These are phyloP conservation scores for Asarcornis scutulata DNA, from an alignment of 2,113 vertebrate genomes.

Conservation along the genomic window DNA sequence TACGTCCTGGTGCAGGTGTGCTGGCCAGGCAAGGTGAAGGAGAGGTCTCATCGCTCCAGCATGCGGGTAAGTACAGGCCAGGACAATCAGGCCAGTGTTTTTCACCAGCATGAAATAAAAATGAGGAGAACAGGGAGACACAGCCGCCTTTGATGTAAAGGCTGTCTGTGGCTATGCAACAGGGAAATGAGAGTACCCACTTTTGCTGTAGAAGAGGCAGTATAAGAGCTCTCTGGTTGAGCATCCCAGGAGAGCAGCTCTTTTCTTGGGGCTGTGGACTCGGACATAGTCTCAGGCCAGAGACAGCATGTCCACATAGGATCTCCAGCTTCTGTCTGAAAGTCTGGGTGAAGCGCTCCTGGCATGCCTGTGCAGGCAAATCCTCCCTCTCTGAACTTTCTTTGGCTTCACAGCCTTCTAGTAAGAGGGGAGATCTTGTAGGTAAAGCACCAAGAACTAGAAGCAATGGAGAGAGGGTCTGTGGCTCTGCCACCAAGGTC, in stretches of 20 bases:
- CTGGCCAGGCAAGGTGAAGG: not conserved
- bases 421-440: not conserved
- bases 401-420: not conserved
- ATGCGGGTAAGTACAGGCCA: not conserved
- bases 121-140: not conserved
- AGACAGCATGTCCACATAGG: rapidly evolving
- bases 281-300: not conserved
- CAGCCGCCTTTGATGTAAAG: not conserved
- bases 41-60: not conserved
- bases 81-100: not conserved
- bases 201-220: not conserved
- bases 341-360: not conserved
- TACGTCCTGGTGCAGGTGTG: not conserved
- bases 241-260: not conserved
- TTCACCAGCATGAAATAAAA: not conserved
- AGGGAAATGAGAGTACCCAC: not conserved
- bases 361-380: not conserved
- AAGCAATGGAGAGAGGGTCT: not conserved
- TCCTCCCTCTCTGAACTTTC: not conserved
- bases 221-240: not conserved
- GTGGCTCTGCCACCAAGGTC: not conserved
- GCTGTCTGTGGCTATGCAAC: not conserved
- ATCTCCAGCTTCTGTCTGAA: not conserved
- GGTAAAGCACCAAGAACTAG: not conserved
- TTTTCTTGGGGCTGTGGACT: not conserved